Percentiles rank a stretch among this genome's conserved stretches.
Evolutionary conservation across 2,888 invertebrate species (phyloP).

Genomic region (Lithophane semibrunnea): DNA sequence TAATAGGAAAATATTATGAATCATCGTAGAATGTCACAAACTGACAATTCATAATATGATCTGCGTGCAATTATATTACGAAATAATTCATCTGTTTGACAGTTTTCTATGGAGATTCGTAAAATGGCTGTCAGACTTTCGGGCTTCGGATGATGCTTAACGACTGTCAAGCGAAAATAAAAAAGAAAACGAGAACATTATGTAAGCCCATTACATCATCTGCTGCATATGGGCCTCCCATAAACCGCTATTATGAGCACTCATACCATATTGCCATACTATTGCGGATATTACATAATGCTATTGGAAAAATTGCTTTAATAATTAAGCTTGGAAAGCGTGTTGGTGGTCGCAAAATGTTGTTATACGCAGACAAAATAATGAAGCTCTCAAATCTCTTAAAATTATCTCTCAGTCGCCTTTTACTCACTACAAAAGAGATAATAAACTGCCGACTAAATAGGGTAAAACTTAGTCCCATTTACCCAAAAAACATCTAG

Average conservation of each 20-base stretch:
- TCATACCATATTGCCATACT: not conserved
- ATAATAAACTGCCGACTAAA: slow-evolving; percentile 36
- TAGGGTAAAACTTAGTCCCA: slow-evolving; percentile 27
- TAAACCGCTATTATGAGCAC: not conserved
- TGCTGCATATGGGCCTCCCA: not conserved
- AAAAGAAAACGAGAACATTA: slow-evolving; percentile 3
- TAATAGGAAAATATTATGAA: no score
- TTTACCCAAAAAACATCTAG: slow-evolving; percentile 50
- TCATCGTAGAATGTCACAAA: no score
- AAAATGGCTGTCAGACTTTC: not conserved
- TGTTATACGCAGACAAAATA: not conserved
- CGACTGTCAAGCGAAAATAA: not conserved
- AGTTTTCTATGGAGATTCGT: no score
- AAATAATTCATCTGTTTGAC: no score
- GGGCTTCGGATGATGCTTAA: not conserved
- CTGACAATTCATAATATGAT: no score
- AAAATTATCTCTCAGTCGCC: slow-evolving; percentile 11
- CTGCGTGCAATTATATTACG: no score
- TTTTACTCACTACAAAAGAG: slow-evolving; percentile 9
- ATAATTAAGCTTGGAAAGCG: not conserved
- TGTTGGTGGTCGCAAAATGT: slow-evolving; percentile 7
- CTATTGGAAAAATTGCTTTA: not conserved
- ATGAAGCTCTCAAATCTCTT: not conserved
- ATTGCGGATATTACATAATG: not conserved
- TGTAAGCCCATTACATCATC: not conserved